Evolutionary conservation across 2,113 vertebrate genomes (phyloP).

Genomic region (Oplegnathus fasciatus): DNA sequence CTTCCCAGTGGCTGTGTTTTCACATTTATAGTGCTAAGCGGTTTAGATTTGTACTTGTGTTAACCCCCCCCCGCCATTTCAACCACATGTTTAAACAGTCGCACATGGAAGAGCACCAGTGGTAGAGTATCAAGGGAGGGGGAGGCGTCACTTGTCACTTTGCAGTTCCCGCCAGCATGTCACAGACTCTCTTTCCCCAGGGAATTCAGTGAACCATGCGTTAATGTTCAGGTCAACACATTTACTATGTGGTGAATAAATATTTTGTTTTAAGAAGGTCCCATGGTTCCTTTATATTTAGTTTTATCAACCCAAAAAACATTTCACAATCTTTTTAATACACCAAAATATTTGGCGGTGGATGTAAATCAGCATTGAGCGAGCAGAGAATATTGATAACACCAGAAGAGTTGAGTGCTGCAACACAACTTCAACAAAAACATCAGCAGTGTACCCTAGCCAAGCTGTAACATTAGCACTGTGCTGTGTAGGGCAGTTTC

Average conservation of each 20-base stretch:
- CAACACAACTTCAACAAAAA: conserved; percentile 38
- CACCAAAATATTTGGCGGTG: not conserved
- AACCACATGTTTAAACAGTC: conserved; percentile 74
- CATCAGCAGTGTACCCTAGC: conserved; percentile 40
- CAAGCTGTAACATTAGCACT: conserved; percentile 66
- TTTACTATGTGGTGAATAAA: conserved; percentile 42
- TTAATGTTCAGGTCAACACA: conserved; percentile 62
- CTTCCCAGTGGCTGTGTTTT: conserved; percentile 37
- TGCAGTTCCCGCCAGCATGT: conserved; percentile 77
- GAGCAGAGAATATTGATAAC: not conserved
- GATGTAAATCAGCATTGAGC: not conserved
- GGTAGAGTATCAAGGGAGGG: conserved; percentile 47
- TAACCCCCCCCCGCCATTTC: conserved; percentile 48
- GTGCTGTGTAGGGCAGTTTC: conserved; percentile 58
- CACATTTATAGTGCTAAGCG: conserved; percentile 63
- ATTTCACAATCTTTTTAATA: not conserved
- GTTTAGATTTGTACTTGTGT: conserved; percentile 69
- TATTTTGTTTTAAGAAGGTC: conserved; percentile 2
- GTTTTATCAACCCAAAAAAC: not conserved
- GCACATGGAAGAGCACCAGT: conserved; percentile 67
- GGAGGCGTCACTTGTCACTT: conserved; percentile 78
- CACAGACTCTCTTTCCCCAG: conserved; percentile 71
- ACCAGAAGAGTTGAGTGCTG: not conserved
- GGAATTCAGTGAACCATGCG: conserved; percentile 69
- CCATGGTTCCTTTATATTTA: not conserved